Evolutionary conservation across 1,140 invertebrate species (phyloP), one percentile per base, ranked within the genome.

Genomic region (Drosophila sp.): DNA sequence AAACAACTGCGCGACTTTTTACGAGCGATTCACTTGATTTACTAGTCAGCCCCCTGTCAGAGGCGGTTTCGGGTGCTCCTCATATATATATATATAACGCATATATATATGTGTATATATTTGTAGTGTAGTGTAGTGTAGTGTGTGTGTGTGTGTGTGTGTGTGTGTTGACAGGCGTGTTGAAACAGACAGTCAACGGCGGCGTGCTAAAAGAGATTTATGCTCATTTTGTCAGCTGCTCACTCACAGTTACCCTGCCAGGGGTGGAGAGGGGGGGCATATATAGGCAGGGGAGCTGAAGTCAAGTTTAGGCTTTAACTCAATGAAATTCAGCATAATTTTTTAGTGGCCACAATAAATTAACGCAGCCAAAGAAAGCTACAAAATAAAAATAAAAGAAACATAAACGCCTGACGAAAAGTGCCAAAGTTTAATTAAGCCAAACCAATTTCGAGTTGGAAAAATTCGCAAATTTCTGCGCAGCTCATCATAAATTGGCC

Each of bases 11-110:
- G 61, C 65, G 78, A 64, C 46, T 75, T 84, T 89, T 89, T 89
- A 79, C 69, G 84, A 89, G 84, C 84, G 80, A 89, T 89, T 83
- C 76, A 80, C 51, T 89, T 89, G 83, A 89, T 89, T 89, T 89
- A 89, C 84, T 89, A 83, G 61, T 50, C 73, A 89, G 83, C 80
- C 80, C 67, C 77, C 63, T 21, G 57, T 69, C 71, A 61, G 76
- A 83, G 78, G 76, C 69, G 58, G 21, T 64, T 64, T 57, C 61
- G 61, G 69, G 41, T 69, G 69, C 62, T 51, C 16, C 69, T 54
- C 66, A 70, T 46, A 48, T 13, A 18, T 21, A 54, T 36, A 46
- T 4, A 21, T 4, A 21, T 4, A 21, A 21, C 21, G 4, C 21
- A 21, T 4, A 21, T 21, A 4, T 21, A 41, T 64, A 32, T 36